A percentile compares a stretch with the other conserved stretches of the same genome.
phyloP scores from a whole-genome alignment of 2,888 invertebrate genomes.

The Drosophila stalkeri region DNA sequence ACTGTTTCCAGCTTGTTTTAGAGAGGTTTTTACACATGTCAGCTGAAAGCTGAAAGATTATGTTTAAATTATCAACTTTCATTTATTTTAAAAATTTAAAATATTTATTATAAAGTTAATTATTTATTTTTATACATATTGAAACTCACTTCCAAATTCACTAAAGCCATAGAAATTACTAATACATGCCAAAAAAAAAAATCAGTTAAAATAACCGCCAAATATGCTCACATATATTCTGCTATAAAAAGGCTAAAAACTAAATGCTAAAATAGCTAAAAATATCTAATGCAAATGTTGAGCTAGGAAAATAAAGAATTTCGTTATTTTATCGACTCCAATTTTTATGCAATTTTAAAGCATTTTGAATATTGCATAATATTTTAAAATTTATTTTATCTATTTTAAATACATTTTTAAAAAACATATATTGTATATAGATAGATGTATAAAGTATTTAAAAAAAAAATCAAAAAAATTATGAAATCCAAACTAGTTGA shows the following conservation, averaged over 20 bases:
- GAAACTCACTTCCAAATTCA: no score
- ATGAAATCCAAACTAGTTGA: constrained; percentile 9
- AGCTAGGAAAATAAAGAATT: neutral
- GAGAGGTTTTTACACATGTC: neutral
- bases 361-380: neutral
- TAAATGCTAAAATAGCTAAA: neutral
- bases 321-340: neutral
- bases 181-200: neutral
- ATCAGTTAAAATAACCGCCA: neutral
- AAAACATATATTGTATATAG: constrained; percentile 29
- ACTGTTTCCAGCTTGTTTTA: neutral
- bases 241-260: neutral
- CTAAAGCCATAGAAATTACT: no score
- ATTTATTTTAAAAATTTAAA: no score
- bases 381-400: neutral
- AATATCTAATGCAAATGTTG: neutral
- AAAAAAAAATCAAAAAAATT: neutral
- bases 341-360: neutral
- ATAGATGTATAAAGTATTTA: constrained; percentile 33
- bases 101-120: no score
- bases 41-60: neutral
- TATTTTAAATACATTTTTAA: constrained; percentile 11
- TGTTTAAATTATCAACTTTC: neutral
- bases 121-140: no score
- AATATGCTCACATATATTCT: neutral